A percentile compares a stretch with the other conserved stretches of the same genome.
Conservation (phyloP, 2,888 invertebrate species). For the Chrysomela aeneicollis region DNA sequence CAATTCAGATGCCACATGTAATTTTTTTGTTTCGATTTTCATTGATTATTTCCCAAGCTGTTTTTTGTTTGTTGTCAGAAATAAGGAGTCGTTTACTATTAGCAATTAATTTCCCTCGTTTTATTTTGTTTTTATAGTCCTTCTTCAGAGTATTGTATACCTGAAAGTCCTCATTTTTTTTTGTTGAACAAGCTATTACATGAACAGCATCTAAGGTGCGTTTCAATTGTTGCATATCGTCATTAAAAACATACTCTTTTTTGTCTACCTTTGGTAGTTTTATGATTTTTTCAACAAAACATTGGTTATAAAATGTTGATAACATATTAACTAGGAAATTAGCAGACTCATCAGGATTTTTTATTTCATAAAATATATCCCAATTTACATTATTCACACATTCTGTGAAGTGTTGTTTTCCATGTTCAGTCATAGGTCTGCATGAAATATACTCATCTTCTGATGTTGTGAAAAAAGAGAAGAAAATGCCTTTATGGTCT, state of each 20-base stretch:
- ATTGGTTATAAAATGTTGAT: conserved; percentile 8
- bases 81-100: neutral
- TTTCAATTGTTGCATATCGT: conserved; percentile 16
- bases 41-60: too few species aligned
- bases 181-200: conserved; percentile 18
- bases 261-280: conserved; percentile 2
- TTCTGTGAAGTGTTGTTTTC: conserved; percentile 13
- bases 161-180: neutral
- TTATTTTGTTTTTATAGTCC: neutral
- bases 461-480: neutral
- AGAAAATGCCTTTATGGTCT: conserved; percentile 12
- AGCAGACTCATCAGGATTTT: conserved; percentile 14
- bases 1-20: conserved; percentile 5
- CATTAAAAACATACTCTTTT: neutral
- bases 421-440: conserved; percentile 15
- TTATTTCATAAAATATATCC: conserved; percentile 9
- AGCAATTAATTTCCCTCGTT: conserved; percentile 1
- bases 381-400: conserved; percentile 15
- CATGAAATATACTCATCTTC: conserved; percentile 3
- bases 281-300: conserved; percentile 5
- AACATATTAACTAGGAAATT: conserved; percentile 12
- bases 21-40: neutral
- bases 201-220: conserved; percentile 18
- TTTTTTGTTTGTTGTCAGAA: too few species aligned
- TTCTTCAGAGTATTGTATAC: conserved; percentile 5